Conservation (phyloP, 1,140 invertebrate genomes). For the Dendrolimus kikuchii region DNA sequence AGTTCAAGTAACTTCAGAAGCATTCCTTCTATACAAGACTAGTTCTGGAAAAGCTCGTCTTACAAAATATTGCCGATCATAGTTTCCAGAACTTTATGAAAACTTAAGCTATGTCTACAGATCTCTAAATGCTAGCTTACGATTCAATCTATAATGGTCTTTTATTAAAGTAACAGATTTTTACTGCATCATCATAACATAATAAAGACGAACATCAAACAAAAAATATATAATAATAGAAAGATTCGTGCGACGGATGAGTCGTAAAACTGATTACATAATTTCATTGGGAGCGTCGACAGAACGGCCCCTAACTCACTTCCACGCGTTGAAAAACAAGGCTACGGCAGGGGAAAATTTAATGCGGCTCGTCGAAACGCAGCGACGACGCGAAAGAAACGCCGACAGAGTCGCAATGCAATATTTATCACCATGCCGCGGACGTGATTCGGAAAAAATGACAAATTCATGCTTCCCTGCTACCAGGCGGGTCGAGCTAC, state of each 20-base stretch:
- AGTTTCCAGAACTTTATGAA: no score
- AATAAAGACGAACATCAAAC: conserved; percentile 7
- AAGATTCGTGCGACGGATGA: conserved; percentile 31
- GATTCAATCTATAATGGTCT: neutral
- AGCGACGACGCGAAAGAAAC: conserved; percentile 38
- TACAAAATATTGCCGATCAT: no score
- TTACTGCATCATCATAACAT: no score
- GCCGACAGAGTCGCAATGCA: conserved; percentile 53
- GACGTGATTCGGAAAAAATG: conserved; percentile 68
- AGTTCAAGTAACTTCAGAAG: no score
- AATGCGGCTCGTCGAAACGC: conserved; percentile 30
- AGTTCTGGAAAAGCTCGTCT: no score
- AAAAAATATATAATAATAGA: conserved; percentile 23
- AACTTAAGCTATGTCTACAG: no score
- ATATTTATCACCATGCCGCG: conserved; percentile 64
- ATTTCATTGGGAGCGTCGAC: conserved; percentile 48
- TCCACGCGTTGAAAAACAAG: conserved; percentile 43
- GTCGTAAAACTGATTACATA: conserved; percentile 50
- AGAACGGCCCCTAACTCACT: conserved; percentile 39
- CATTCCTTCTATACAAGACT: no score
- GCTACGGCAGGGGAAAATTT: conserved; percentile 46
- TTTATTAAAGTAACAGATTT: no score
- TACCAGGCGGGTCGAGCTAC: conserved; percentile 21
- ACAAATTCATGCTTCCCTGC: conserved; percentile 63
- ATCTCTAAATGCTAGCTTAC: neutral